Base-by-base conservation (phyloP, 1,140 invertebrate genomes). In the Paralvinella palmiformis region DNA sequence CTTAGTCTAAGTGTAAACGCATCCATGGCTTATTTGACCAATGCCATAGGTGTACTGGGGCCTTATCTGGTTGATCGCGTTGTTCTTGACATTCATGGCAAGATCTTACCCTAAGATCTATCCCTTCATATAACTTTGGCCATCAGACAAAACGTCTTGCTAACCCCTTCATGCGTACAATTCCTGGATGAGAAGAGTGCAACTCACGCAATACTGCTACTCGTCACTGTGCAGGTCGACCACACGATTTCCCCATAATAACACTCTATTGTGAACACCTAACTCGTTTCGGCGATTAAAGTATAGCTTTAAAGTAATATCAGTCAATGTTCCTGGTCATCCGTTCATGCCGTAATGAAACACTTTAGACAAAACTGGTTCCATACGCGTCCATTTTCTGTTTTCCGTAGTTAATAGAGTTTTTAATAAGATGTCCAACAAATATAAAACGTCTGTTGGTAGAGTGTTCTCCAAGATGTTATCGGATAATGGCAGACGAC, bases 1-100 rank as follows among this genome's bases (percentile, higher is more conserved):
- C n/a, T n/a, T n/a, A n/a, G n/a, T n/a, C n/a, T n/a, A n/a, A n/a
- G n/a, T n/a, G n/a, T n/a, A n/a, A n/a, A n/a, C n/a, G n/a, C n/a
- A n/a, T n/a, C n/a, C n/a, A n/a, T n/a, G n/a, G n/a, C n/a, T n/a
- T n/a, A n/a, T n/a, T n/a, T n/a, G n/a, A n/a, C n/a, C n/a, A n/a
- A n/a, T n/a, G n/a, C 82, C 81, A 83, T 2, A 67, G 65, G 27
- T 68, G 55, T 22, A 73, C 20, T 33, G 66, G 63, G 27, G 57
- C 70, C 62, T 59, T 64, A 56, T 29, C 20, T 15, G 67, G 73
- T 57, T 71, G 67, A 29, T 70, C 58, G 15, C 59, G 41, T 31
- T 41, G 64, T 62, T 69, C 69, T 27, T 72, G 68, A 66, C 77
- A 80, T 1, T 15, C 29, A n/a, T 31, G 24, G 20, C 61, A 63